Evolutionary conservation across 2,113 vertebrate genomes (phyloP).

Genomic region (Lanius ludovicianus): DNA sequence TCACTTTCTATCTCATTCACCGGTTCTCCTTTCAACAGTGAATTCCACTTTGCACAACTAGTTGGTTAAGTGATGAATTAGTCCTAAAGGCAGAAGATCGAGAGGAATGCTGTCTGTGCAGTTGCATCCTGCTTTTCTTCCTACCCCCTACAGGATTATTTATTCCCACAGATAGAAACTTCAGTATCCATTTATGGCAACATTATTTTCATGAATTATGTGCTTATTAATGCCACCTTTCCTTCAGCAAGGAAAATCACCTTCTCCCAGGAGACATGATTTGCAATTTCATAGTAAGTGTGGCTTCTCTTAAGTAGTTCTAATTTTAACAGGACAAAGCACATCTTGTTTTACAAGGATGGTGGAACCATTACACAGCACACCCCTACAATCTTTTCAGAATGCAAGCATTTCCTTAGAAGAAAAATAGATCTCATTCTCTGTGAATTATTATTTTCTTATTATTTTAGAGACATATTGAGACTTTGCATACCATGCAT

Average conservation of each 20-base stretch:
- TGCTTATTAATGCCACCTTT: slow-evolving; percentile 4
- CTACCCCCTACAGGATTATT: not conserved
- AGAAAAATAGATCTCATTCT: not conserved
- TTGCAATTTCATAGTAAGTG: slow-evolving; percentile 15
- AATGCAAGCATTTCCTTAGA: not conserved
- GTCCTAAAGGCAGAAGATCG: not conserved
- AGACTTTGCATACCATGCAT: not conserved
- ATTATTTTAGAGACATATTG: not conserved
- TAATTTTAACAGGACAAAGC: slow-evolving; percentile 38
- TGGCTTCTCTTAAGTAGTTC: not conserved
- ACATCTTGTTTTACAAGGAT: not conserved
- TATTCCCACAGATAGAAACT: not conserved
- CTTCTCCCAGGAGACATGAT: not conserved
- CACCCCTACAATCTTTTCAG: not conserved
- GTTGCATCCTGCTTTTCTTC: not conserved
- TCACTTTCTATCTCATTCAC: not conserved
- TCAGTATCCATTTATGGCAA: not conserved
- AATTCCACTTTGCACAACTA: not conserved
- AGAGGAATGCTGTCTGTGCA: not conserved
- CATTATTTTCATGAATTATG: not conserved
- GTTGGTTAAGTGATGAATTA: not conserved
- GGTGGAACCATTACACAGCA: not conserved
- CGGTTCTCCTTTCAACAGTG: not conserved
- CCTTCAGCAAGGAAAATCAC: slow-evolving; percentile 25
- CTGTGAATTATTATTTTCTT: not conserved